phyloP scores from a whole-genome alignment of 2,888 invertebrate genomes.

The Apotomis capreana region DNA sequence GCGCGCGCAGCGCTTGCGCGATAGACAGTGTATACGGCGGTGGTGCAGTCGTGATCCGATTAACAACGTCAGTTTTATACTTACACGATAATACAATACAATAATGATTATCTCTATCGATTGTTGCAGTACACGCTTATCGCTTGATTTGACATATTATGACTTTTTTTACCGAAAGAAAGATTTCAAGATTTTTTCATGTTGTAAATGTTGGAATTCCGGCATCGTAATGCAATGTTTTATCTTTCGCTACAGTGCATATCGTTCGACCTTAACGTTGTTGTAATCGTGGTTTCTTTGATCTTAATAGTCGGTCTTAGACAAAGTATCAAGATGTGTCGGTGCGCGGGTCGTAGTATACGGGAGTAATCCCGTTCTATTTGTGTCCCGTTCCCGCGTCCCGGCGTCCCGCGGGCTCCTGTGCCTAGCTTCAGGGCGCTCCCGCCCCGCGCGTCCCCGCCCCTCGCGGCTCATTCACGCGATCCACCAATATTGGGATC shows the following conservation, averaged over 20 bases:
- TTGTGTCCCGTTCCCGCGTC: constrained; percentile 68
- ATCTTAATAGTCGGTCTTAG: background rate
- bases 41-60: constrained; percentile 82
- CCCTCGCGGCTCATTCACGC: constrained; percentile 71
- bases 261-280: constrained; percentile 24
- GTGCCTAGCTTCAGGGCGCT: constrained; percentile 67
- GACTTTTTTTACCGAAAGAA: constrained; percentile 8
- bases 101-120: constrained; percentile 40
- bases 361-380: constrained; percentile 74
- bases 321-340: constrained; percentile 56
- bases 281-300: constrained; percentile 7
- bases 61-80: constrained; percentile 81
- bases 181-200: constrained; percentile 13
- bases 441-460: constrained; percentile 60
- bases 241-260: constrained; percentile 33
- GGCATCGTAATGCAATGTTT: constrained; percentile 40
- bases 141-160: constrained; percentile 62
- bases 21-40: constrained; percentile 82
- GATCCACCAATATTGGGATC: constrained; percentile 72
- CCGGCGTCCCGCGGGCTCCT: constrained; percentile 62
- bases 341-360: constrained; percentile 63
- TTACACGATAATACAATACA: constrained; percentile 51
- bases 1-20: constrained; percentile 82
- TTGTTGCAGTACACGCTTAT: constrained; percentile 52
- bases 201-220: constrained; percentile 51